A percentile compares a stretch with the other conserved stretches of the same genome.
phyloP scores from a whole-genome alignment of 2,113 vertebrate genomes.

The Furnarius figulus region DNA sequence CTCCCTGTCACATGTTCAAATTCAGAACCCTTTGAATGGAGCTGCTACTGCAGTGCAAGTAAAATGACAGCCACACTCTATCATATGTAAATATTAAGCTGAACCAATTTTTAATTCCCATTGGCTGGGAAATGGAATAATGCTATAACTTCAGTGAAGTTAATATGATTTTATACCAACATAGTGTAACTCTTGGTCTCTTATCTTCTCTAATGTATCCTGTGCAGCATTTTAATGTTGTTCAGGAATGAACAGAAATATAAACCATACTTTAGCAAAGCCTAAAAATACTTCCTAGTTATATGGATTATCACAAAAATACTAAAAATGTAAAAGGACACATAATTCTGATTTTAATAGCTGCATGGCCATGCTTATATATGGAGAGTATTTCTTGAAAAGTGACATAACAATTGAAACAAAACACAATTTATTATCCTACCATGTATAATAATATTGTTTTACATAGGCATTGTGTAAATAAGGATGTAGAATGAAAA shows the following conservation, averaged over 20 bases:
- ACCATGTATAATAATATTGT: background rate
- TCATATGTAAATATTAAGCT: background rate
- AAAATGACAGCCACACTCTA: background rate
- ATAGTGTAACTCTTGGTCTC: background rate
- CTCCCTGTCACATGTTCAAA: background rate
- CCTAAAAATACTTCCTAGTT: conserved; percentile 30
- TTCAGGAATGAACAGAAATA: conserved; percentile 38
- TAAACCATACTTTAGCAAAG: conserved; percentile 21
- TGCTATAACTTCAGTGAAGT: background rate
- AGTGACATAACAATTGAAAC: background rate
- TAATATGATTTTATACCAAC: background rate
- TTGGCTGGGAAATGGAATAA: background rate
- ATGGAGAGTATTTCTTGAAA: background rate
- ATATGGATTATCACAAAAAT: background rate
- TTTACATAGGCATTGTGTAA: background rate
- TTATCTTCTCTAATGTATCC: background rate
- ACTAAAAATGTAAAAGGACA: background rate
- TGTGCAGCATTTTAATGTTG: background rate
- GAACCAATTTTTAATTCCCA: background rate
- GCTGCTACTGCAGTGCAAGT: background rate
- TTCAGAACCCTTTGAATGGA: background rate
- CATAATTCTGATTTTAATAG: background rate
- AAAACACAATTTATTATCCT: background rate
- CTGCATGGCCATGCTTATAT: background rate
- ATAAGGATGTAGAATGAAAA: background rate